Base-by-base conservation (phyloP, 1,140 invertebrate genomes). In the Medauroidea extradentata region DNA sequence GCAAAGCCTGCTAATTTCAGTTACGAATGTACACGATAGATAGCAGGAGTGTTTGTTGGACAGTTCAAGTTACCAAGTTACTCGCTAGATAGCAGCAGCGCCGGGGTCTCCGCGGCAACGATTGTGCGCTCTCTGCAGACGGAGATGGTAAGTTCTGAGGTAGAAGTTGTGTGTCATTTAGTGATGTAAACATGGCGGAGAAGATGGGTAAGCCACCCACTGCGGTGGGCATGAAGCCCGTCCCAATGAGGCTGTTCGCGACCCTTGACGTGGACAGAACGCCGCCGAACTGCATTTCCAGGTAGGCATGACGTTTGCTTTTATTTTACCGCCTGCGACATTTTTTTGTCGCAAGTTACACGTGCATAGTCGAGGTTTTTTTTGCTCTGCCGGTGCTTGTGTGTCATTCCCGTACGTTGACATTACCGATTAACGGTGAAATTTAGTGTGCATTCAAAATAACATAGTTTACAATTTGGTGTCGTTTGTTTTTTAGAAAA, bases 181-280 rank as follows among this genome's bases (percentile, higher is more conserved):
- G 29, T 34, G 48, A 19, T 51, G 53, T 53, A 74, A 78, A 74
- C 75, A 78, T 78, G 77, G 77, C 76, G 78, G 79, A 77, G 69
- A 76, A 75, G 66, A 75, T 65, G 61, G 76, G 16, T 24, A 63
- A 72, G 63, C 73, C 69, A 67, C 73, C 71, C 69, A 67, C 73
- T 63, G 69, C 72, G 64, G 67, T 73, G 60, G 57, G 59, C 39
- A 73, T 77, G 73, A 93, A 93, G 83, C 92, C 92, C 67, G 91
- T 96, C 72, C 92, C 93, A 67, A 97, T 97, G 94, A 95, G 94
- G 80, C 83, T 98, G 63, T 98, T 97, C 81, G 94, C 94, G 60
- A 94, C 94, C 65, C 96, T 94, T 93, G 94, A 97, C 84, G 91
- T 97, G 58, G 95, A 98, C 79, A 87, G 95, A 73, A 96, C 94